These are phyloP conservation scores for Lagenorhynchus albirostris DNA, from an alignment of 2,113 vertebrate species.

Conservation along the genomic window DNA sequence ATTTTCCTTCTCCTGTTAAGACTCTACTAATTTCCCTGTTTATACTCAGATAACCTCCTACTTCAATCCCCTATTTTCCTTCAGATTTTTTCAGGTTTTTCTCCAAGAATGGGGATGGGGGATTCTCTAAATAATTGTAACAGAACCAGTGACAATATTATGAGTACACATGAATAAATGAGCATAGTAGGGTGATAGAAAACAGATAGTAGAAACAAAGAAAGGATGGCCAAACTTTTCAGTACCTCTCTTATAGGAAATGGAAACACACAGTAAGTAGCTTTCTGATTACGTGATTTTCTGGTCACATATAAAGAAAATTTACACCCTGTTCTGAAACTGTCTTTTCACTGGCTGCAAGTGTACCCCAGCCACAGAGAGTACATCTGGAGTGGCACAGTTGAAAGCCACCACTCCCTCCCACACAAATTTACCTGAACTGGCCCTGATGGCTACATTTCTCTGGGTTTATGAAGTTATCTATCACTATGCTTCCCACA, in stretches of 20 bases:
- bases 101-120: neutral
- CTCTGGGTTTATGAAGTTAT: constrained; percentile 1
- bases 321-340: neutral
- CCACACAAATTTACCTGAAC: neutral
- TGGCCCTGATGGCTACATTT: neutral
- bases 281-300: neutral
- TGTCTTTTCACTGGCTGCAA: neutral
- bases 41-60: neutral
- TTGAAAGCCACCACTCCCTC: neutral
- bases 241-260: neutral
- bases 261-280: constrained; percentile 17
- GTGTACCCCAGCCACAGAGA: neutral
- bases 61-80: neutral
- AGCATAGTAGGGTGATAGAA: neutral
- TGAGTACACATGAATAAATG: neutral
- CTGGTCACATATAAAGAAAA: neutral
- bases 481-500: neutral
- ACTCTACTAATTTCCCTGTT: neutral
- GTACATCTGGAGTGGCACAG: neutral
- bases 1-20: constrained; percentile 19
- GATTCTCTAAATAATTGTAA: neutral
- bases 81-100: neutral
- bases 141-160: neutral
- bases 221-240: neutral
- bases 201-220: neutral